Conservation (phyloP, 2,113 vertebrate species). For the Anser cygnoides region DNA sequence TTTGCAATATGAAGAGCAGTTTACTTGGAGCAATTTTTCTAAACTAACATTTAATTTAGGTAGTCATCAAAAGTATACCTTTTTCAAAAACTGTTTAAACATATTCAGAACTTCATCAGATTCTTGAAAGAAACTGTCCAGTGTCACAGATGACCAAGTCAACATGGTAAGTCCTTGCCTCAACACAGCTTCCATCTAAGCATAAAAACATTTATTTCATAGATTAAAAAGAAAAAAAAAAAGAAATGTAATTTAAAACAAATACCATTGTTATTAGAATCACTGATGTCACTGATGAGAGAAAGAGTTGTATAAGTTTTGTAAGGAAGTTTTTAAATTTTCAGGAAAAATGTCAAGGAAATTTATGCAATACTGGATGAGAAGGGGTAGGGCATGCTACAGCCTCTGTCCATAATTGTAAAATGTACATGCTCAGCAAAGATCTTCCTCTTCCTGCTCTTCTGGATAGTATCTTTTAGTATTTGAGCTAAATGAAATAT, state of each 20-base stretch:
- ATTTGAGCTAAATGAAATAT: not conserved
- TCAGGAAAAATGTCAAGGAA: not conserved
- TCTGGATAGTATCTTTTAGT: not conserved
- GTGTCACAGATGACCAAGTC: conserved; percentile 84
- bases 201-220: not conserved
- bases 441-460: not conserved
- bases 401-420: not conserved
- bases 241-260: not conserved
- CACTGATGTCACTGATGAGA: not conserved
- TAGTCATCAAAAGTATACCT: conserved; percentile 67
- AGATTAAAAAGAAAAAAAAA: not conserved
- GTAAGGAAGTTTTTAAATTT: not conserved
- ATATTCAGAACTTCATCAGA: conserved; percentile 76
- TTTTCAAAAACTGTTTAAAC: conserved; percentile 80
- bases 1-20: not conserved
- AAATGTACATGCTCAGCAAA: not conserved
- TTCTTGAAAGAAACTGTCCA: conserved; percentile 83
- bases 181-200: conserved; percentile 82
- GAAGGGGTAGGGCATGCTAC: not conserved
- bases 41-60: not conserved
- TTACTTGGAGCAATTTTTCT: not conserved
- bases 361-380: not conserved
- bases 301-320: not conserved
- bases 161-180: conserved; percentile 80
- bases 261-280: not conserved